Evolutionary conservation across 2,888 invertebrate species (phyloP).

Genomic region (Liposcelis brunnea): DNA sequence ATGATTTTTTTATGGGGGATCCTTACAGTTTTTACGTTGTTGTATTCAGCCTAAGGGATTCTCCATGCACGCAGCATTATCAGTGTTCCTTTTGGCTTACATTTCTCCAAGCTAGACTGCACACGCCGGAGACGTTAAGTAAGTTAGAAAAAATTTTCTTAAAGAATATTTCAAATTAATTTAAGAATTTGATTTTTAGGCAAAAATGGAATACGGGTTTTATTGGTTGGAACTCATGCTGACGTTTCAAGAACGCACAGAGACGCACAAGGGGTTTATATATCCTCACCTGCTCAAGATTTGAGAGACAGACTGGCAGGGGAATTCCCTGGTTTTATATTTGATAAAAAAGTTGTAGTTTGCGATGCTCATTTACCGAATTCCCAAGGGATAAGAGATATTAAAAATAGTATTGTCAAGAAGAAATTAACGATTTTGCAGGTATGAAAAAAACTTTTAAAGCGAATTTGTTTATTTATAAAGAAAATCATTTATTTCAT

Average conservation of each 20-base stretch:
- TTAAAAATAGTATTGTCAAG: conserved; percentile 35
- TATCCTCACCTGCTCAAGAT: conserved; percentile 36
- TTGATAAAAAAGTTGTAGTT: conserved; percentile 37
- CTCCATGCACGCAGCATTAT: conserved; percentile 44
- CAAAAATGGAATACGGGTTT: conserved; percentile 38
- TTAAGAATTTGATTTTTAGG: conserved; percentile 25
- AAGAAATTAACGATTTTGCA: conserved; percentile 34
- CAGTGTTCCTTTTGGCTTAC: conserved; percentile 57
- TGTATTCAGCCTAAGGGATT: conserved; percentile 47
- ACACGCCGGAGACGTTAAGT: conserved; percentile 40
- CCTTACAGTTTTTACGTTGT: conserved; percentile 33
- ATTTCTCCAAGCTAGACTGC: conserved; percentile 48
- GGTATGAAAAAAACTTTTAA: conserved; percentile 23
- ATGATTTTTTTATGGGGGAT: conserved; percentile 53
- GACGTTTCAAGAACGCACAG: conserved; percentile 34
- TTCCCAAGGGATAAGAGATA: conserved; percentile 39
- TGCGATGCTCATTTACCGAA: conserved; percentile 43
- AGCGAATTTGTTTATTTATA: not conserved
- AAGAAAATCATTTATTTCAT: not conserved
- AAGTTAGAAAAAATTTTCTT: conserved; percentile 17
- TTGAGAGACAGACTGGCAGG: conserved; percentile 28
- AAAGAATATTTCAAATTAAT: not conserved
- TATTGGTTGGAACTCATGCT: conserved; percentile 45
- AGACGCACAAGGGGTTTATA: conserved; percentile 36
- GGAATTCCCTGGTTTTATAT: conserved; percentile 35